Percentiles rank a stretch among this genome's conserved stretches.
Evolutionary conservation across 2,797 vertebrate genomes (phyloP).

Genomic region (Ammospiza maritima): DNA sequence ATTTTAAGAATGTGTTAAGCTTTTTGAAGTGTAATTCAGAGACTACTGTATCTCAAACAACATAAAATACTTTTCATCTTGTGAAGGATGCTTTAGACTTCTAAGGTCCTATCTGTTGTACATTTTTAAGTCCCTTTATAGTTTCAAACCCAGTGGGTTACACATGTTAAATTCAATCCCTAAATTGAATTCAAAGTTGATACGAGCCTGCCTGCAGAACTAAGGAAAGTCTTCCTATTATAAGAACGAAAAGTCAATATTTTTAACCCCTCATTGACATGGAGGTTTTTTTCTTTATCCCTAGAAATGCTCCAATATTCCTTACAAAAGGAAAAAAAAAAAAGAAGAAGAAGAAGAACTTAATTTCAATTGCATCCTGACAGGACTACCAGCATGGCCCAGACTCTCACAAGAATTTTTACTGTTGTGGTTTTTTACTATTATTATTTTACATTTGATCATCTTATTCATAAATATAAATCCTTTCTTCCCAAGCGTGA

Average conservation of each 20-base stretch:
- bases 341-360: neutral
- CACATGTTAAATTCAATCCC: conserved; percentile 59
- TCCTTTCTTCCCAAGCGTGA: neutral
- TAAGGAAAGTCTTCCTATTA: conserved; percentile 33
- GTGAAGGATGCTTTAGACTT: conserved; percentile 68
- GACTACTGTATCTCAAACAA: conserved; percentile 67
- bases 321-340: neutral
- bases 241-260: conserved; percentile 47
- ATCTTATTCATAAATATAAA: neutral
- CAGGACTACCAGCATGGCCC: neutral
- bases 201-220: conserved; percentile 44
- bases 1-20: conserved; percentile 63
- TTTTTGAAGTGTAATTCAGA: conserved; percentile 67
- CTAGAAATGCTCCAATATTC: neutral
- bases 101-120: conserved; percentile 68
- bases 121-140: conserved; percentile 73
- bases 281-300: neutral
- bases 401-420: neutral
- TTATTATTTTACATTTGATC: neutral
- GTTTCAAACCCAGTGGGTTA: conserved; percentile 65
- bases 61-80: conserved; percentile 71
- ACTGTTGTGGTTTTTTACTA: neutral
- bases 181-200: conserved; percentile 71
- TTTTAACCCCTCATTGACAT: conserved; percentile 46
- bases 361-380: neutral